Percentiles rank a stretch among this genome's conserved stretches.
Conservation (phyloP, 2,888 invertebrate species). For the Diloba caeruleocephala region DNA sequence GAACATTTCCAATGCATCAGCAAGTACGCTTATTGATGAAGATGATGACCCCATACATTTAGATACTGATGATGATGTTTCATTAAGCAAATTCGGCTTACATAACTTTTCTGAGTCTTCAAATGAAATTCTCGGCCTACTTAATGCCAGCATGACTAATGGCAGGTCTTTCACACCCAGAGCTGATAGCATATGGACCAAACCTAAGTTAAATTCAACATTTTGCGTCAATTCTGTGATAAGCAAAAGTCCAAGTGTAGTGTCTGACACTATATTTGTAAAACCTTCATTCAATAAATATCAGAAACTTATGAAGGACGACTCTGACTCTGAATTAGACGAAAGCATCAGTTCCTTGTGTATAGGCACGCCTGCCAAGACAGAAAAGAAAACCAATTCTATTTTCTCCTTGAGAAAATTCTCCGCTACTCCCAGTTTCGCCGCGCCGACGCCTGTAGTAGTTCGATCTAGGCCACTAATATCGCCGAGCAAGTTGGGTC, state of each 20-base stretch:
- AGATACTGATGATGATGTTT: conserved; percentile 85
- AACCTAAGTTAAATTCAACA: conserved; percentile 80
- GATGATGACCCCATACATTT: conserved; percentile 71
- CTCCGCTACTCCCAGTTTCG: conserved; percentile 84
- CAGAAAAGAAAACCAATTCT: conserved; percentile 73
- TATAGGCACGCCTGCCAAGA: conserved; percentile 80
- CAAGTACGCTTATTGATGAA: conserved; percentile 65
- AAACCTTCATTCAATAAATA: conserved; percentile 83
- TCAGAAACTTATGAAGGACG: conserved; percentile 78
- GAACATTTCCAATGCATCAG: conserved; percentile 65
- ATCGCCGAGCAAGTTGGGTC: conserved; percentile 90
- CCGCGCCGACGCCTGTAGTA: conserved; percentile 73
- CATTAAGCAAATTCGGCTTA: conserved; percentile 81
- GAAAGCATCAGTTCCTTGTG: conserved; percentile 88
- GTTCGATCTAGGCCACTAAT: conserved; percentile 83
- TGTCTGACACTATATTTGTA: conserved; percentile 75
- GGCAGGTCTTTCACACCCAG: conserved; percentile 79
- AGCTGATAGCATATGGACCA: conserved; percentile 74
- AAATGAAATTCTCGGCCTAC: conserved; percentile 69
- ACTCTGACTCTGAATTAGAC: conserved; percentile 86
- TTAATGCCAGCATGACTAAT: conserved; percentile 70
- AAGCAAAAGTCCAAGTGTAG: conserved; percentile 73
- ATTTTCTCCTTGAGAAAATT: conserved; percentile 87
- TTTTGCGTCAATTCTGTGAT: conserved; percentile 77
- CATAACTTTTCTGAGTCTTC: conserved; percentile 81